Evolutionary conservation across 2,888 invertebrate species (phyloP), one percentile per base, ranked within the genome.

Genomic region (Tricholauxania praeusta): DNA sequence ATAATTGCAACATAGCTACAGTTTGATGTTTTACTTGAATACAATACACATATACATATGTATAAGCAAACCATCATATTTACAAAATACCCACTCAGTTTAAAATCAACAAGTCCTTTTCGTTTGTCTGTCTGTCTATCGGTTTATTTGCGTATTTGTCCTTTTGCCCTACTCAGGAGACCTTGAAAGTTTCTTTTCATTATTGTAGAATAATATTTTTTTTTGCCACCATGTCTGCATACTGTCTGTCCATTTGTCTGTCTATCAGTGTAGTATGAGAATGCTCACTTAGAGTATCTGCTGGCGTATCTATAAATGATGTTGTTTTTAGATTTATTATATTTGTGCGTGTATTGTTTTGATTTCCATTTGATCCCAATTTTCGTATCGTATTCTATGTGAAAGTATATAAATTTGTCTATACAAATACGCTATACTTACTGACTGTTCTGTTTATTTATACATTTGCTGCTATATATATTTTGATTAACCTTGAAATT

Each of bases 401-500:
- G 22, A 17, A 39, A n/a, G 12, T 47, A 17, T 39, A 32, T 55
- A 47, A 55, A 5, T 55, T 12, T 57, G 22, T 32, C 10, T 15
- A 60, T n/a, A 15, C 22, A 60, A n/a, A n/a, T 32, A 12, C 22
- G 32, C 39, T 39, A 32, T n/a, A 10, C 60, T 60, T 4, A 39
- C 22, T 19, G 19, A 12, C 57, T 57, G 57, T 57, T 19, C 22
- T 19, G 28, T 49, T 6, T 39, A 59, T 68, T 28, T 68, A 51
- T 51, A 17, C 59, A 12, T 28, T 12, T 6, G 39, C 19, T 39
- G 17, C 28, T 39, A 59, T n/a, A 47, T 10, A 63, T 15, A 32
- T 47, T 69, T 69, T 74, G 68, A 71, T 72, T 74, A 72, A 74
- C 74, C 74, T 74, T 74, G 74, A 74, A 74, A 72, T 62, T 74